Conservation (phyloP, 2,113 vertebrate genomes). For the Crotalus tigris region DNA sequence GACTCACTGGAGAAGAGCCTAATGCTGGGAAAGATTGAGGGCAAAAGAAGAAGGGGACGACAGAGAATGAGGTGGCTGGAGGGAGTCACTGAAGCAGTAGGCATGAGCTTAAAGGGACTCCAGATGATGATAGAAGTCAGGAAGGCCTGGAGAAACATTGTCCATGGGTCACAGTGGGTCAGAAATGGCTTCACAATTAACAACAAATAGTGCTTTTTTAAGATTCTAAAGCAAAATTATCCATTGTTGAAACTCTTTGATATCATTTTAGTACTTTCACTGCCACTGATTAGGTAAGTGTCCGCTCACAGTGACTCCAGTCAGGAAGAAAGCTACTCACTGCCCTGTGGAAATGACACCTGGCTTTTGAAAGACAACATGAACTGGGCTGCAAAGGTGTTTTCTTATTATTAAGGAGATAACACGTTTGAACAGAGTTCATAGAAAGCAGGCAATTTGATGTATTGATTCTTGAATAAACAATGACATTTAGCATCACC, state of each 20-base stretch:
- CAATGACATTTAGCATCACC: slow-evolving; percentile 58
- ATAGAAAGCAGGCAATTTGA: slow-evolving; percentile 59
- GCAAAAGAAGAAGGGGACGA: no score
- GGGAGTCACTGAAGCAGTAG: no score
- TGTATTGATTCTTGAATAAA: slow-evolving; percentile 64
- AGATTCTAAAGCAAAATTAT: neutral
- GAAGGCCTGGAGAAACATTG: no score
- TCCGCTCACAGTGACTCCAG: neutral
- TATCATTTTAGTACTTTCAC: neutral
- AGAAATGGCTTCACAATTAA: no score
- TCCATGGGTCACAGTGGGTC: no score
- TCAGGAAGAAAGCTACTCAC: neutral
- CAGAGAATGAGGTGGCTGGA: no score
- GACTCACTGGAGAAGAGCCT: no score
- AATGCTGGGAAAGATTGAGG: no score
- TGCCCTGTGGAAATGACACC: neutral
- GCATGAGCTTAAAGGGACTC: no score
- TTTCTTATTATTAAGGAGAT: slow-evolving; percentile 1
- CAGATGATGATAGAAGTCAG: no score
- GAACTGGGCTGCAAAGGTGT: slow-evolving; percentile 8
- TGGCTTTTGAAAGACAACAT: neutral
- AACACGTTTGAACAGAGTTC: slow-evolving; percentile 21
- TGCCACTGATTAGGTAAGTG: neutral
- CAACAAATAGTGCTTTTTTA: neutral
- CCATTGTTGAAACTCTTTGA: neutral